Percentiles rank a stretch among this genome's conserved stretches.
Evolutionary conservation across 1,140 invertebrate species (phyloP).

Genomic region (Rhynchophorus ferrugineus): DNA sequence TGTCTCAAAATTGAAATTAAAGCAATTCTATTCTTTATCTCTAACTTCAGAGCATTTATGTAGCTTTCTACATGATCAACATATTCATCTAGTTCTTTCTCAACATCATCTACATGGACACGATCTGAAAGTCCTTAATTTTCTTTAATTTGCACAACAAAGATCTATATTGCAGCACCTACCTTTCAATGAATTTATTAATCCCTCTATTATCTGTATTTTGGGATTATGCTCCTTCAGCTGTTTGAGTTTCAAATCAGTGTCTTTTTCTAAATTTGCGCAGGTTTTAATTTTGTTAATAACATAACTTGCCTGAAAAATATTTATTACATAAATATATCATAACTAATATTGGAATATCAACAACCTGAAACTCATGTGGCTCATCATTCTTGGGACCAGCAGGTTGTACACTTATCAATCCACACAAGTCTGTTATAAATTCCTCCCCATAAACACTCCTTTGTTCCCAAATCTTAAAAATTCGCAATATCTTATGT

Average conservation of each 20-base stretch:
- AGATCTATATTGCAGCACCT: constrained; percentile 17
- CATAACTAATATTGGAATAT: constrained; percentile 12
- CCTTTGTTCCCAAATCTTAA: constrained; percentile 91
- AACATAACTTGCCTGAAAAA: constrained; percentile 50
- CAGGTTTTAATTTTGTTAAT: constrained; percentile 61
- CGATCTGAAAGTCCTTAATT: constrained; percentile 51
- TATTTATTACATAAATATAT: constrained; percentile 8
- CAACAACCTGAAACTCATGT: constrained; percentile 52
- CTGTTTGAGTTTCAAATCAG: constrained; percentile 55
- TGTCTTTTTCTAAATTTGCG: constrained; percentile 56
- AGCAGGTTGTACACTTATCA: constrained; percentile 65
- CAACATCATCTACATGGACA: constrained; percentile 76
- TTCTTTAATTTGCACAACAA: neutral
- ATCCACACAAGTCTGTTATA: constrained; percentile 70
- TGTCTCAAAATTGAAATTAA: constrained; percentile 69
- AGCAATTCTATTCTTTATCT: constrained; percentile 70
- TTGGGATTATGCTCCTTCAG: constrained; percentile 50
- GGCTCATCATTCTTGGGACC: constrained; percentile 61
- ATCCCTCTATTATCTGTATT: constrained; percentile 50
- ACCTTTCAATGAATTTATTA: constrained; percentile 66
- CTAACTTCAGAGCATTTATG: constrained; percentile 68
- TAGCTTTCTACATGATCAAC: constrained; percentile 71
- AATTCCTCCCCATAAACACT: constrained; percentile 82
- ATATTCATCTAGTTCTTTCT: constrained; percentile 77
- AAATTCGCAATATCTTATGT: constrained; percentile 76